A percentile compares a stretch with the other conserved stretches of the same genome.
Conservation (phyloP, 2,113 vertebrate genomes). For the Collichthys lucidus region DNA sequence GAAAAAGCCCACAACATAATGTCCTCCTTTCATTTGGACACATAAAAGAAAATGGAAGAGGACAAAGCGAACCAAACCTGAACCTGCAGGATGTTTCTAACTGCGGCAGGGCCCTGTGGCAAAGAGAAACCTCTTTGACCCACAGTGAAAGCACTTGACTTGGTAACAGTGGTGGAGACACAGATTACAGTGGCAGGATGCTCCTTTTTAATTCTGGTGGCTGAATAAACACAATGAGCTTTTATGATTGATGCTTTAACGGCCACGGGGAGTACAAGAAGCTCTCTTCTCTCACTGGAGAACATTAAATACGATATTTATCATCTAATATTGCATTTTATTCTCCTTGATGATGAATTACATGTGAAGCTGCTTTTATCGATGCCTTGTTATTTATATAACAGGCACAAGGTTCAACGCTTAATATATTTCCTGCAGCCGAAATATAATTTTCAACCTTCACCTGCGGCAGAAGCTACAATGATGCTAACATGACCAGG, state of each 20-base stretch:
- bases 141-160: slow-evolving; percentile 16
- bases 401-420: neutral
- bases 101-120: slow-evolving; percentile 3
- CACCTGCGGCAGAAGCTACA: too few relatives aligned
- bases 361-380: too few relatives aligned
- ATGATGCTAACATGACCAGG: too few relatives aligned
- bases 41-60: slow-evolving; percentile 34
- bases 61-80: slow-evolving; percentile 3
- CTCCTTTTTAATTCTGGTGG: slow-evolving; percentile 3
- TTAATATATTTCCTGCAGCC: neutral
- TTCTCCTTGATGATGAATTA: neutral
- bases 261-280: neutral
- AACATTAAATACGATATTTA: neutral
- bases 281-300: neutral
- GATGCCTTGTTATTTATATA: too few relatives aligned
- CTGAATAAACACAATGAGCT: slow-evolving; percentile 41
- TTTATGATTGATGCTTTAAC: slow-evolving; percentile 22
- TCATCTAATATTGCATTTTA: neutral
- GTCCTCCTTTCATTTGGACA: slow-evolving; percentile 18
- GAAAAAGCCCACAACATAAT: slow-evolving; percentile 28
- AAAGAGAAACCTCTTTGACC: neutral
- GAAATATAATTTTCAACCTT: too few relatives aligned
- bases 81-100: slow-evolving; percentile 6
- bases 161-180: neutral
- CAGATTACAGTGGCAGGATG: neutral